These are phyloP conservation scores for Urophycis tenuis DNA, from an alignment of 2,797 vertebrate genomes.

Conservation along the genomic window DNA sequence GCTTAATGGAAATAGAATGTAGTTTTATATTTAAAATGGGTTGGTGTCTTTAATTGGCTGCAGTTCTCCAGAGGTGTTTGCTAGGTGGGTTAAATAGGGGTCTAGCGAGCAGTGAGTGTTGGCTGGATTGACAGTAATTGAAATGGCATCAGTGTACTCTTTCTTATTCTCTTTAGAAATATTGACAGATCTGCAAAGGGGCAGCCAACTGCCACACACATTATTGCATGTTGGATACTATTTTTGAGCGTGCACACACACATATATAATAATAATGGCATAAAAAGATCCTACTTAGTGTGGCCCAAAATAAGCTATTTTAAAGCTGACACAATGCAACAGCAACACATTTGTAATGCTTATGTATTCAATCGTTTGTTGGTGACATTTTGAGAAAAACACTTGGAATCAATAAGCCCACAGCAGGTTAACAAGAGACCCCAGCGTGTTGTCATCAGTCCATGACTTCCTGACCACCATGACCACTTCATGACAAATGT, in stretches of 20 bases:
- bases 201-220: background rate
- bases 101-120: background rate
- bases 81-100: background rate
- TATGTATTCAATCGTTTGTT: background rate
- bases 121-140: background rate
- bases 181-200: background rate
- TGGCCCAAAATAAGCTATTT: background rate
- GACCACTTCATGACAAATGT: too few species aligned
- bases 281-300: background rate
- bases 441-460: too few species aligned
- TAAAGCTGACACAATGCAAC: background rate
- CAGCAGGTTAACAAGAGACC: background rate
- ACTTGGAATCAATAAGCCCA: background rate
- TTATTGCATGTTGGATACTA: background rate
- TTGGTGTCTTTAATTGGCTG: background rate
- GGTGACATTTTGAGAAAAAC: background rate
- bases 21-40: background rate
- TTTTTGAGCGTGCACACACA: background rate
- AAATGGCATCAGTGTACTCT: background rate
- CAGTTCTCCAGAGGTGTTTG: background rate
- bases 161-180: background rate
- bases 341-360: background rate
- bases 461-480: too few species aligned
- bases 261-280: background rate
- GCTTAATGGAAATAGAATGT: background rate